phyloP scores from a whole-genome alignment of 2,113 vertebrate genomes.

The Sapajus apella region DNA sequence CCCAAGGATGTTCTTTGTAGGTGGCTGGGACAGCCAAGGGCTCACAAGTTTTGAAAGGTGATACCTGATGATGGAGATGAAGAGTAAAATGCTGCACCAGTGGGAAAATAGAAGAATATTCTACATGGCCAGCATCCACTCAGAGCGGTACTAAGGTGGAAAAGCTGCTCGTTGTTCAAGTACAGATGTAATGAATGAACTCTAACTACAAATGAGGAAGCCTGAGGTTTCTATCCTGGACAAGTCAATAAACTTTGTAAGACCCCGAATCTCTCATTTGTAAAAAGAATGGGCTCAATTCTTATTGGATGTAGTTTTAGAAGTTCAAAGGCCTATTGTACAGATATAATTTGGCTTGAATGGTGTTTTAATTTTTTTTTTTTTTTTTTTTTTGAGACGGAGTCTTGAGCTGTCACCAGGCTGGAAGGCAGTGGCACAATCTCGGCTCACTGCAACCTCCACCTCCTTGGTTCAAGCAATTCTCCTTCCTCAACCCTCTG shows the following conservation, averaged over 20 bases:
- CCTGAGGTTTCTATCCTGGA: neutral
- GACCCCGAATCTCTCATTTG: neutral
- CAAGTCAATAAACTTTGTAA: neutral
- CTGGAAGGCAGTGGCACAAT: no score
- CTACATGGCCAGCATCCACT: neutral
- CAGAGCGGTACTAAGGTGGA: neutral
- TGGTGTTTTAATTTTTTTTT: neutral
- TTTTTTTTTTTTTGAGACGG: no score
- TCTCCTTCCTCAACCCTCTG: no score
- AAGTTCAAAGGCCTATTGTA: neutral
- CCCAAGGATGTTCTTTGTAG: neutral
- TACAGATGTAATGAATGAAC: neutral
- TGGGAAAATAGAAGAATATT: rapidly evolving
- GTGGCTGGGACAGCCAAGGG: neutral
- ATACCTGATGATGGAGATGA: neutral
- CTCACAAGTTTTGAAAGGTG: neutral
- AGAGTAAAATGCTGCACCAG: neutral
- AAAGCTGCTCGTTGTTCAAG: neutral
- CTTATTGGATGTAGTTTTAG: neutral
- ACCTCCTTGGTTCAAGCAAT: no score
- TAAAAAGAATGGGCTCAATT: neutral
- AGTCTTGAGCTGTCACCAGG: no score
- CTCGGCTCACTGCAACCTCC: no score
- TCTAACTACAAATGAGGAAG: neutral
- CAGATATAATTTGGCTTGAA: neutral